Evolutionary conservation across 92 coral and sea anemone genomes (phyloP).

Genomic region (Porites divaricata): DNA sequence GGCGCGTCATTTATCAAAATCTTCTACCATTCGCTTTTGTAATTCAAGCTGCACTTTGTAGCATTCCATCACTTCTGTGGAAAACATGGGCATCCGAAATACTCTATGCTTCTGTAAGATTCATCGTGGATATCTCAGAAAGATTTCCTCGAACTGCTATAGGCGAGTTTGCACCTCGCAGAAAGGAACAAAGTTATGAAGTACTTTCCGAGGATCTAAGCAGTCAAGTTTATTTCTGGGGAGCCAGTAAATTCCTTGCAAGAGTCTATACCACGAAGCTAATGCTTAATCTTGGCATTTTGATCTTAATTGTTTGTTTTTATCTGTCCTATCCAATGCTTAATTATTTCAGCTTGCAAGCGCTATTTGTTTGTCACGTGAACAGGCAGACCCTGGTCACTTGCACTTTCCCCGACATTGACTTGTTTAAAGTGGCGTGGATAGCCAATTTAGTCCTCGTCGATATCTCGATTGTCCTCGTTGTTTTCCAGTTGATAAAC

Average conservation of each 20-base stretch:
- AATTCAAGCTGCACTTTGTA: conserved; percentile 72
- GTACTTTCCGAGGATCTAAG: conserved; percentile 48
- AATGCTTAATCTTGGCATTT: conserved; percentile 59
- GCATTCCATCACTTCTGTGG: conserved; percentile 72
- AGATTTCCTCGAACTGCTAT: background rate
- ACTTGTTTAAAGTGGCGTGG: conserved; percentile 68
- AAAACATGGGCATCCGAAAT: conserved; percentile 61
- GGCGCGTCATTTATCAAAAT: conserved; percentile 64
- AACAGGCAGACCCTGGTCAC: conserved; percentile 64
- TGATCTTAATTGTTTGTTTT: conserved; percentile 53
- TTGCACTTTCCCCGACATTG: conserved; percentile 66
- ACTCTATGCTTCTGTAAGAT: conserved; percentile 60
- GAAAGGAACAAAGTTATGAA: conserved; percentile 26
- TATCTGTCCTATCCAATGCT: conserved; percentile 65
- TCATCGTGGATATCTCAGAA: conserved; percentile 51
- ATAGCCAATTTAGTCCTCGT: conserved; percentile 55
- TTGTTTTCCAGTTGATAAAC: conserved; percentile 70
- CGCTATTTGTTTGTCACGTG: conserved; percentile 77
- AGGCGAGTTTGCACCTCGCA: background rate
- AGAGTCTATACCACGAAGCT: conserved; percentile 72
- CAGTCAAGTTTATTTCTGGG: conserved; percentile 68
- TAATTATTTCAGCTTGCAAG: conserved; percentile 58
- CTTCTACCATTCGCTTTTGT: conserved; percentile 71
- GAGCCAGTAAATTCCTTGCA: conserved; percentile 51
- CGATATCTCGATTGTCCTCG: conserved; percentile 67